Base-by-base conservation (phyloP, 2,113 vertebrate species). In the Zosterops japonicus region DNA sequence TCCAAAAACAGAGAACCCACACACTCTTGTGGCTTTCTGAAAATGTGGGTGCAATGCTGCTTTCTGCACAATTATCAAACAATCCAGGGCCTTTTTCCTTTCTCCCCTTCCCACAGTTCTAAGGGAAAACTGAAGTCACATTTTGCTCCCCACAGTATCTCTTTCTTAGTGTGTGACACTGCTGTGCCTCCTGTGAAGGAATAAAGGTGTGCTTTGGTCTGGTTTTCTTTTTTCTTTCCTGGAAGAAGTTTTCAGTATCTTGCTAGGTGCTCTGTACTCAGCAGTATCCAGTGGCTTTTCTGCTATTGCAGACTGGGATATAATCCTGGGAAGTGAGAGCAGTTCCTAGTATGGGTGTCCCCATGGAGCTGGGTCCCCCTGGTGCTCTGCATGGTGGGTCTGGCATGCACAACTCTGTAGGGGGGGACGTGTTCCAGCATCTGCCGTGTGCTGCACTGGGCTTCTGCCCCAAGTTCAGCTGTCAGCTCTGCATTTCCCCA, bases 1-100 rank as follows among this genome's bases (percentile, higher is more conserved):
- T 97, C 88, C 75, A 93, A 77, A 95, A 94, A 88, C 89, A 95
- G 85, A 94, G 83, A 94, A 52, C 91, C 92, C 87, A 78, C 91
- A 78, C 85, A 31, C 85, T 89, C 42, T 28, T 59, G 35, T 11
- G 68, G 92, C 92, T 92, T 91, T 89, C 70, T 94, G 89, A 89
- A 95, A 91, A 83, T 57, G 82, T 86, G 82, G 77, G 90, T 90
- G 92, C 9, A 0, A 42, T 56, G 33, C 76, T 93, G 85, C 72
- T 90, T 92, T 94, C 76, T 94, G 60, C 60, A 81, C 27, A 59
- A 77, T 12, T 81, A 64, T 68, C 68, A 81, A 44, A 77, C 60
- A 83, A 41, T 78, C 25, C 31, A 36, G n/a, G 18, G 29, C 25
- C 36, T 49, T 76, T 71, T 70, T 50, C 24, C 55, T 46, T 21